phyloP scores from a whole-genome alignment of 1,140 invertebrate genomes.

The Ridgeia piscesae region DNA sequence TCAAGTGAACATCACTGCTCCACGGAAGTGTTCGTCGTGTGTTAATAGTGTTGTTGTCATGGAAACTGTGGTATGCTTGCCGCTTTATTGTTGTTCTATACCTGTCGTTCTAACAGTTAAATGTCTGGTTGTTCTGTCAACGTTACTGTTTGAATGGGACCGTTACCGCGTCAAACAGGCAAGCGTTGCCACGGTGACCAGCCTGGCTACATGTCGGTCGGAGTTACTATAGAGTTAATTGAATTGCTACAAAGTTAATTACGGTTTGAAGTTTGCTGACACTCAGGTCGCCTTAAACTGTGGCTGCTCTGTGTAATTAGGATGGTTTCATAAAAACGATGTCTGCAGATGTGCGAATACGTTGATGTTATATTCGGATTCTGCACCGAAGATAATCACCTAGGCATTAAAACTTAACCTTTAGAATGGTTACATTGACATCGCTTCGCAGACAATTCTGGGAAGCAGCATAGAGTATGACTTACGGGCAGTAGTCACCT shows the following conservation, averaged over 20 bases:
- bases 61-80: not conserved
- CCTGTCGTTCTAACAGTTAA: not conserved
- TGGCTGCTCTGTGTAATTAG: not conserved
- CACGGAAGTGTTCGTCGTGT: not conserved
- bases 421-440: not conserved
- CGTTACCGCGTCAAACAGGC: not conserved
- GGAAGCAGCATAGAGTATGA: not conserved
- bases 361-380: not conserved
- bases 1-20: not conserved
- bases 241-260: not conserved
- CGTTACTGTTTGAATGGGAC: not conserved
- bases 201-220: not conserved
- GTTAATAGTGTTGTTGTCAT: constrained; percentile 1
- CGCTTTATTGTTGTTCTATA: not conserved
- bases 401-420: not conserved
- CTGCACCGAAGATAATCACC: not conserved
- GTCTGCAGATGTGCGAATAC: not conserved
- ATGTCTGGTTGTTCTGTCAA: not conserved
- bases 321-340: not conserved
- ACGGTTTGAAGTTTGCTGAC: not conserved
- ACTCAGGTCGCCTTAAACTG: not conserved
- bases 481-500: not conserved
- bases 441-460: not conserved
- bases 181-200: not conserved
- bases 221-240: too few relatives aligned